Conservation (phyloP, 2,113 vertebrate genomes). For the Oxyura jamaicensis region DNA sequence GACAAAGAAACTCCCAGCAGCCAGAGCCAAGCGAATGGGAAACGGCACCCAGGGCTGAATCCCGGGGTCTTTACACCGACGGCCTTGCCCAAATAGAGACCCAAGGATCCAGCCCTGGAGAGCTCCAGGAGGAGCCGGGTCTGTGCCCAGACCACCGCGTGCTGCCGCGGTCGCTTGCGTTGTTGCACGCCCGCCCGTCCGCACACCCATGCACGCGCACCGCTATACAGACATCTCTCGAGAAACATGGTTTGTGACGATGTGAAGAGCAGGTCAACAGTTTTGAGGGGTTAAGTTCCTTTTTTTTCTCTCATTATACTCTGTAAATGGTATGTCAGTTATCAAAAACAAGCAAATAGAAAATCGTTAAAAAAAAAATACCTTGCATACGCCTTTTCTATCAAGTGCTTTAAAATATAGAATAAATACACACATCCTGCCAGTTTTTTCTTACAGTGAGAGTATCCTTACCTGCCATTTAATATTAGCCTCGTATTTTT, state of each 20-base stretch:
- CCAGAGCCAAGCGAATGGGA: constrained; percentile 32
- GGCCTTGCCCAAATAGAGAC: neutral
- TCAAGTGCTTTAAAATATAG: constrained; percentile 91
- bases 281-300: constrained; percentile 83
- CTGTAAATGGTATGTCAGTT: constrained; percentile 84
- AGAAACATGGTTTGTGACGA: constrained; percentile 73
- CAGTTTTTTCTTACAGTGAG: constrained; percentile 90
- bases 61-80: neutral
- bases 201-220: neutral
- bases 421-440: constrained; percentile 89
- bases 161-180: neutral
- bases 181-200: neutral
- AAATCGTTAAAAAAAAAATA: constrained; percentile 75
- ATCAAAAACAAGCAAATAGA: constrained; percentile 81
- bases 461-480: constrained; percentile 90
- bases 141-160: neutral
- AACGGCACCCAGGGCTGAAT: constrained; percentile 4
- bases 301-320: constrained; percentile 84
- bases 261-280: constrained; percentile 83
- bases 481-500: constrained; percentile 90
- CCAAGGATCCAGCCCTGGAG: neutral
- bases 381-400: constrained; percentile 89
- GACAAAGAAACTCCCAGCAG: constrained; percentile 25
- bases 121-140: neutral
- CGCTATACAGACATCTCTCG: constrained; percentile 45